Conservation (phyloP, 2,888 invertebrate genomes). For the Liodrosophila aerea region DNA sequence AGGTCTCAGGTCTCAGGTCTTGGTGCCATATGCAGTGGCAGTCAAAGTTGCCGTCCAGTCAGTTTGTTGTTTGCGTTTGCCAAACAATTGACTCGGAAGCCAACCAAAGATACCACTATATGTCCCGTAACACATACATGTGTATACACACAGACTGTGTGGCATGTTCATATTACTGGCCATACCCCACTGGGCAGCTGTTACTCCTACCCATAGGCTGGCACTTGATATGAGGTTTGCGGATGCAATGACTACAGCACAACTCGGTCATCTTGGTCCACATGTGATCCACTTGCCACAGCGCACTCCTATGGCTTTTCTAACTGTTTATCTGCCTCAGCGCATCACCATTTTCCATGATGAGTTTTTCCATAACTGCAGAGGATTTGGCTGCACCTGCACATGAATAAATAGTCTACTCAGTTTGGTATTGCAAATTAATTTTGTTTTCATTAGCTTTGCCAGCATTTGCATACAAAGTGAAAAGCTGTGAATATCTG, state of each 20-base stretch:
- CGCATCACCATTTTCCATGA: slow-evolving; percentile 38
- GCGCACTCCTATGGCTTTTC: slow-evolving; percentile 64
- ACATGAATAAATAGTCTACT: background rate
- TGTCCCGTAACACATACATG: slow-evolving; percentile 37
- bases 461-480: slow-evolving; percentile 40
- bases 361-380: slow-evolving; percentile 49
- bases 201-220: slow-evolving; percentile 21
- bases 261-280: slow-evolving; percentile 56
- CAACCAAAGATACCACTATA: slow-evolving; percentile 50
- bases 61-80: slow-evolving; percentile 44
- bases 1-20: slow-evolving; percentile 3
- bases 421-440: slow-evolving; percentile 59
- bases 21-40: slow-evolving; percentile 33
- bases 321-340: slow-evolving; percentile 74
- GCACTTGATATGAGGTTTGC: slow-evolving; percentile 40
- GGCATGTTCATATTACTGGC: slow-evolving; percentile 29
- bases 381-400: slow-evolving; percentile 38
- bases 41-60: slow-evolving; percentile 23
- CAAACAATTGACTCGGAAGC: slow-evolving; percentile 67
- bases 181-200: slow-evolving; percentile 24
- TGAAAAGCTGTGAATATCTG: slow-evolving; percentile 49
- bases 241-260: slow-evolving; percentile 38
- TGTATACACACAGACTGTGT: slow-evolving; percentile 14
- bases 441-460: slow-evolving; percentile 65
- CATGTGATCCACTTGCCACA: slow-evolving; percentile 58